A percentile compares a stretch with the other conserved stretches of the same genome.
These are phyloP conservation scores for Mesorhabditis belari DNA, from an alignment of 2,888 invertebrate species.

Conservation along the genomic window DNA sequence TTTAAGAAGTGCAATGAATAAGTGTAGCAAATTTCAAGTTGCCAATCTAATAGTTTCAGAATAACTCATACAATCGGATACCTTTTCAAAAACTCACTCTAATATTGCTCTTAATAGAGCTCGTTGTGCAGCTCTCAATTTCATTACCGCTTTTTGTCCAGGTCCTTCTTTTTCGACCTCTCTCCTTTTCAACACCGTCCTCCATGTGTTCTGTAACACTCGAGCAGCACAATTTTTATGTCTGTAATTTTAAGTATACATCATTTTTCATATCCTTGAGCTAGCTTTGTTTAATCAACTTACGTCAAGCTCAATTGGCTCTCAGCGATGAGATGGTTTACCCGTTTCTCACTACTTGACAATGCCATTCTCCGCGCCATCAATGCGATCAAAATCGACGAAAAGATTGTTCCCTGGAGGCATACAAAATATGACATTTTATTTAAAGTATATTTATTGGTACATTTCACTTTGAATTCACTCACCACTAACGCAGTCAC, in stretches of 20 bases:
- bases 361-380: slow-evolving; percentile 96
- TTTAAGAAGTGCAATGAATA: no score
- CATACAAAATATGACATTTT: no score
- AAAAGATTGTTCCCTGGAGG: slow-evolving; percentile 91
- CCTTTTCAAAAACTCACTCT: slow-evolving; percentile 13
- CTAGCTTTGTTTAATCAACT: slow-evolving; percentile 1
- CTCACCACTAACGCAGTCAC: slow-evolving; percentile 95
- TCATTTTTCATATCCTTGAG: not conserved
- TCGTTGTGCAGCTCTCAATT: slow-evolving; percentile 31
- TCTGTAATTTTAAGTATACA: slow-evolving; percentile 13
- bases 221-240: slow-evolving; percentile 95
- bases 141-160: slow-evolving; percentile 2
- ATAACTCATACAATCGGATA: no score
- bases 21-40: no score
- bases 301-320: slow-evolving; percentile 34
- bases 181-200: slow-evolving; percentile 25
- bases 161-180: slow-evolving; percentile 12
- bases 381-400: slow-evolving; percentile 95
- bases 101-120: slow-evolving; percentile 33
- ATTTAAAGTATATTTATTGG: no score
- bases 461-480: no score
- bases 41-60: not conserved
- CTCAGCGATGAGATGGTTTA: slow-evolving; percentile 81
- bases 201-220: slow-evolving; percentile 95
- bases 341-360: slow-evolving; percentile 97